Evolutionary conservation across 2,113 vertebrate genomes (phyloP), one percentile per base, ranked within the genome.

Genomic region (Gnathonemus echidnorhynchus): DNA sequence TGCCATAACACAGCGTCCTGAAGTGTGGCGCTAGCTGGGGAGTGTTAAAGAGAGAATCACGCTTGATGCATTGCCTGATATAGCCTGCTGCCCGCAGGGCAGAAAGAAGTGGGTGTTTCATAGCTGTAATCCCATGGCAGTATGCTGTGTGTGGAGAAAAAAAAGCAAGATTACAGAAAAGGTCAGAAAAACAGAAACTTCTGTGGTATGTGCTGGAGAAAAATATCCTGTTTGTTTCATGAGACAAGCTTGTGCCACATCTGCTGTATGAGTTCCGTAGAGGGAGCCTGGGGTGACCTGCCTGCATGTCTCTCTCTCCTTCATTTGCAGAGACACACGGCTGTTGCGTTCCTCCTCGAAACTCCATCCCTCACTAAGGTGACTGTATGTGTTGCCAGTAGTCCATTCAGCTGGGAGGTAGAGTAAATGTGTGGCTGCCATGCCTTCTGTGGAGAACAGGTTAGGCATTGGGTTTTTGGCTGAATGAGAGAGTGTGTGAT

Each of bases 291-390:
- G 8, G n/a, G 42, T 90, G 31, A 35, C 49, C 74, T 31, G n/a
- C 21, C 2, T 90, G n/a, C 49, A 3, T 88, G 39, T 88, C 24
- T 58, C 39, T 49, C 21, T 89, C 83, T 90, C 89, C 45, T 88
- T 87, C 92, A 92, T 90, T 92, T 94, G 84, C 94, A 96, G 96
- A 39, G 95, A 95, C 91, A 86, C 89, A 88, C 94, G 91, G 91
- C 91, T 93, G 91, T 90, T 95, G 90, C 90, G 93, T 49, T 94
- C 95, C 90, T 95, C 95, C 11, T 48, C 89, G 90, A 92, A 91
- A 3, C 87, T 92, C 90, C 94, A 95, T 93, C 95, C 95, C 88
- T 95, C 94, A 91, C 91, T 95, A 92, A 95, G 95, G 95, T 96
- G 94, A 93, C 86, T 35, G 48, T 5, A 2, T 50, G n/a, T 15